Conservation (phyloP, 2,113 vertebrate genomes). For the Phalacrocorax brasilianus region DNA sequence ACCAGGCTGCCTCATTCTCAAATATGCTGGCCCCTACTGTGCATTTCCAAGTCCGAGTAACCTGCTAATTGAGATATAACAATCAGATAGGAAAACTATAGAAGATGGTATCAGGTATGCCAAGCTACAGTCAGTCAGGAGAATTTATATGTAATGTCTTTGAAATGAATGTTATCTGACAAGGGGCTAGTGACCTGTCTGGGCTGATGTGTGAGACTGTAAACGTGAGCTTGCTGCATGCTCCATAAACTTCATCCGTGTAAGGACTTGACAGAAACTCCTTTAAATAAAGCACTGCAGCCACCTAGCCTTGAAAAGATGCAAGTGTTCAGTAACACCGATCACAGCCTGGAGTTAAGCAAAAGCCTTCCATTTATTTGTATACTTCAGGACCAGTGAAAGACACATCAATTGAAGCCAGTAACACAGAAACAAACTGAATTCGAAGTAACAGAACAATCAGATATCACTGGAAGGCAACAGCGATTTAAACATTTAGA, state of each 20-base stretch:
- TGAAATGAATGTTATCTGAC: not conserved
- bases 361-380: not conserved
- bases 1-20: not conserved
- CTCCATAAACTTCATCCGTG: not conserved
- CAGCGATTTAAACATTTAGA: not conserved
- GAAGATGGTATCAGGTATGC: not conserved
- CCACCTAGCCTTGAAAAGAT: conserved; percentile 61
- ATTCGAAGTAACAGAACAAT: not conserved
- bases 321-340: conserved; percentile 26
- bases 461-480: not conserved
- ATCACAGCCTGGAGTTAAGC: not conserved
- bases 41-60: conserved; percentile 10
- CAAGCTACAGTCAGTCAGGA: not conserved
- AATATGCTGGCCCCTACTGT: not conserved
- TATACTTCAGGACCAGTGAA: not conserved
- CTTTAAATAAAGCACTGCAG: conserved; percentile 55
- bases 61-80: not conserved
- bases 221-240: not conserved
- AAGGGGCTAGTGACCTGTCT: not conserved
- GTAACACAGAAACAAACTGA: not conserved
- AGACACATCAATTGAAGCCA: not conserved
- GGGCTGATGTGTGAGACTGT: not conserved
- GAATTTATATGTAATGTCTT: not conserved
- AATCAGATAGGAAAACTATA: not conserved
- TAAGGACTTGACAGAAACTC: not conserved